Evolutionary conservation across 2,113 vertebrate genomes (phyloP).

Genomic region (Lutjanus erythropterus): DNA sequence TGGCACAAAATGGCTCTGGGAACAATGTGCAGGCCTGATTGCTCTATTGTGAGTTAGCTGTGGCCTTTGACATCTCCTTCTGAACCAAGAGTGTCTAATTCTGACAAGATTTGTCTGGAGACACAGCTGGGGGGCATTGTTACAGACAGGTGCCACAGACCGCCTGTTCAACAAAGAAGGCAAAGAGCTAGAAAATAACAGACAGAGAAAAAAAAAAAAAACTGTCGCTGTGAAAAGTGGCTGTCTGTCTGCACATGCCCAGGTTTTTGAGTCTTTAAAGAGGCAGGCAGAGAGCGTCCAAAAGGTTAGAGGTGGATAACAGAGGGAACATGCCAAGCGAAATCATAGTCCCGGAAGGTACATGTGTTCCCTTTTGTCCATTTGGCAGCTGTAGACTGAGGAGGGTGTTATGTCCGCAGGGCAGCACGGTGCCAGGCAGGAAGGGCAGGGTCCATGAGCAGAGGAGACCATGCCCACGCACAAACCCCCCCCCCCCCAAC

Average conservation of each 20-base stretch:
- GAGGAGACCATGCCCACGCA: not conserved
- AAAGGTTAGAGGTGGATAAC: constrained; percentile 69
- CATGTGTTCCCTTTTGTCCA: constrained; percentile 65
- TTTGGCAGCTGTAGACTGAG: constrained; percentile 60
- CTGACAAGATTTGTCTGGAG: constrained; percentile 79
- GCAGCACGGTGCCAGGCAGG: constrained; percentile 19
- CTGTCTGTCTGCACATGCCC: constrained; percentile 58
- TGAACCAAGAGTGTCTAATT: constrained; percentile 75
- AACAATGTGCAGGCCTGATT: constrained; percentile 81
- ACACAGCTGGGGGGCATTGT: constrained; percentile 75
- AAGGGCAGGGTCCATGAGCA: constrained; percentile 2
- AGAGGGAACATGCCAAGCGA: constrained; percentile 62
- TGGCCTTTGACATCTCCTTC: constrained; percentile 80
- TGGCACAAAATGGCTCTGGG: constrained; percentile 74
- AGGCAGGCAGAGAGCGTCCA: constrained; percentile 32
- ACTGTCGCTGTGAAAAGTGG: constrained; percentile 45
- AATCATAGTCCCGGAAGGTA: constrained; percentile 57
- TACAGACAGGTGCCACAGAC: constrained; percentile 69
- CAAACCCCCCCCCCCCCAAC: too few relatives aligned
- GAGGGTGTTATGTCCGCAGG: constrained; percentile 49
- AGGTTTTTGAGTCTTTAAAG: constrained; percentile 49
- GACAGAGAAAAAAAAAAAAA: constrained; percentile 12
- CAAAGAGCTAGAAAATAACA: constrained; percentile 48
- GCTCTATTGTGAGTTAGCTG: constrained; percentile 79
- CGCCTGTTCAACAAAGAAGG: constrained; percentile 58